phyloP scores from a whole-genome alignment of 2,113 vertebrate species.

The Azemiops feae region DNA sequence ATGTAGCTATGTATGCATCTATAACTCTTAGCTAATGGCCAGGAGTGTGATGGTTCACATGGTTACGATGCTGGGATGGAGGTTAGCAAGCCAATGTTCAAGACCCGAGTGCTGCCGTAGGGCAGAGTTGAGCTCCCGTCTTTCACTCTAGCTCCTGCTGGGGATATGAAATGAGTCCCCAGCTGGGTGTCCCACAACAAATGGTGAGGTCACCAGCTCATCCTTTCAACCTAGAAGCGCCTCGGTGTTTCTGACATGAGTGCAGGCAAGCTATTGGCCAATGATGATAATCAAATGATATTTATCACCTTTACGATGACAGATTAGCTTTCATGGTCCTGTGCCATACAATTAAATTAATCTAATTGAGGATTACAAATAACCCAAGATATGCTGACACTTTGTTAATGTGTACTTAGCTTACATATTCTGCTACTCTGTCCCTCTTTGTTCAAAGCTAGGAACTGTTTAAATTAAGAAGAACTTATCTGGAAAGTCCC shows the following conservation, averaged over 20 bases:
- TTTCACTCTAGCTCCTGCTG: background rate
- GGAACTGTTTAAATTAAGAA: background rate
- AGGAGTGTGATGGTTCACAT: background rate
- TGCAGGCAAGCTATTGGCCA: background rate
- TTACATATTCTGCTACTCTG: background rate
- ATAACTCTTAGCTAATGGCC: background rate
- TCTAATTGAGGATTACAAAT: background rate
- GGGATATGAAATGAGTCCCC: background rate
- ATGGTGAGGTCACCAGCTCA: background rate
- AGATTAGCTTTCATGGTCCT: background rate
- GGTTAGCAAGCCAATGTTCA: background rate
- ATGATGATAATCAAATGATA: background rate
- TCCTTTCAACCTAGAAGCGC: too few species aligned
- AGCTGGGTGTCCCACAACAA: background rate
- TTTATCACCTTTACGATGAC: background rate
- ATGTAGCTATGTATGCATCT: background rate
- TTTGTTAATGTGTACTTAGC: background rate
- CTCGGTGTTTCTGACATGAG: background rate
- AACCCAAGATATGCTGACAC: background rate
- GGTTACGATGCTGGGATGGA: background rate
- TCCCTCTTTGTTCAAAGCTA: background rate
- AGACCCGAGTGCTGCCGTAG: background rate
- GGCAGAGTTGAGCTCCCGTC: background rate
- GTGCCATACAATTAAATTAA: background rate
- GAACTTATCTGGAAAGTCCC: background rate